Base-by-base conservation (phyloP, 2,797 vertebrate genomes). In the Pogonophryne albipinna region DNA sequence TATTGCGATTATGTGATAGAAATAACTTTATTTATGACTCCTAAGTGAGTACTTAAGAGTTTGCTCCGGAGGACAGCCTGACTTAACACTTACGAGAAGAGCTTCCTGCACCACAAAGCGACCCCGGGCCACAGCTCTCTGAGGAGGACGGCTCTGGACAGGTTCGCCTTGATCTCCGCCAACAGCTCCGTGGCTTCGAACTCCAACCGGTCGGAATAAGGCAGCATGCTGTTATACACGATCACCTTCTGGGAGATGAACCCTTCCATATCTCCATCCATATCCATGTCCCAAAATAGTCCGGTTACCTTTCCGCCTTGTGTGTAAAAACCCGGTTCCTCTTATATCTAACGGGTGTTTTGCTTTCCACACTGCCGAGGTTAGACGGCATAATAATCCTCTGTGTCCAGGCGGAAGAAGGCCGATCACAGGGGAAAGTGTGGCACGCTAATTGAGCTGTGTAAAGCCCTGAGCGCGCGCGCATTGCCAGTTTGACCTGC, bases 101-200 rank as follows among this genome's bases (percentile, higher is more conserved):
- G 97, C 88, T 97, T 98, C 88, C 95, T 94, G 78, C 94, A 95
- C 97, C 98, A 98, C 93, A 98, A 97, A 53, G 97, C 93, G 71
- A 96, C 96, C 38, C 97, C 98, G 47, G 98, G 98, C 97, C 97
- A 99, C 72, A 99, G 94, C 92, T 99, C 98, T 52, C 96, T 92
- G 15, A 99, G 94, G 83, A 96, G 95, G 65, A 99, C 96, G 0
- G 98, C 96, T 55, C 96, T 94, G 88, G 95, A 96, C 88, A 99
- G 92, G 93, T 96, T 96, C 17, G 90, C 93, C 83, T 98, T 99
- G 90, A 99, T 98, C 71, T 94, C 94, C 6, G 92, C 94, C 90
- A 99, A 80, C 83, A 97, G 95, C 71, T 91, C 84, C 71, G 93
- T 90, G 76, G 98, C 96, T 92, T 99, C 98, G 10, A 63, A 89